These are phyloP conservation scores for Bicyclus anynana DNA, from an alignment of 1,140 invertebrate species.

Conservation along the genomic window DNA sequence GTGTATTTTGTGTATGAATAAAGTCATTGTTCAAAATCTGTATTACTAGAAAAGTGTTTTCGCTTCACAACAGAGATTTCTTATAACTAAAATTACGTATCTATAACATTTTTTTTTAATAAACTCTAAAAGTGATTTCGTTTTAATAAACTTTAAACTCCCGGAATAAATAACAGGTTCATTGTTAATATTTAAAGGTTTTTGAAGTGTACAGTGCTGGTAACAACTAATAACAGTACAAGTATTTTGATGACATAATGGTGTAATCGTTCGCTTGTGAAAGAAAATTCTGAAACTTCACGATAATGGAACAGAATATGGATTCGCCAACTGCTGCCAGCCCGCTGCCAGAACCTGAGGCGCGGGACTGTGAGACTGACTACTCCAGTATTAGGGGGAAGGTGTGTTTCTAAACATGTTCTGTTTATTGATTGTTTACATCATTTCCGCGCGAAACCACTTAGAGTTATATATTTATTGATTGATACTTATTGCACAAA, in stretches of 20 bases:
- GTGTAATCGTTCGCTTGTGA: conserved; percentile 35
- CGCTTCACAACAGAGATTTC: background rate
- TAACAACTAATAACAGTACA: background rate
- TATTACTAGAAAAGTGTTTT: background rate
- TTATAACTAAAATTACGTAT: background rate
- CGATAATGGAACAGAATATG: conserved; percentile 47
- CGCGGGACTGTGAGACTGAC: conserved; percentile 53
- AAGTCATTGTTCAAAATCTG: background rate
- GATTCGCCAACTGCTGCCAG: conserved; percentile 49
- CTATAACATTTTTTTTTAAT: background rate
- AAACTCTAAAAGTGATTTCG: background rate
- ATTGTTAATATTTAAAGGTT: no score
- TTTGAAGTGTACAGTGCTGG: no score
- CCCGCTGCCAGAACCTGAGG: conserved; percentile 44
- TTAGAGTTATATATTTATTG: background rate
- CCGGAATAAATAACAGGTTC: no score
- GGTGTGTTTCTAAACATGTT: conserved; percentile 29
- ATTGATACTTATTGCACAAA: no score
- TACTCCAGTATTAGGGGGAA: conserved; percentile 76
- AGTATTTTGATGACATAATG: conserved; percentile 53
- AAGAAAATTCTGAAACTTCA: conserved; percentile 9
- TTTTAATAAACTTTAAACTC: background rate
- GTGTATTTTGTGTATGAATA: conserved; percentile 11
- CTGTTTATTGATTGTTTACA: conserved; percentile 26
- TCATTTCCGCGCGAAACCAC: conserved; percentile 28